phyloP scores from a whole-genome alignment of 2,888 invertebrate species.

The Sphinx pinastri region DNA sequence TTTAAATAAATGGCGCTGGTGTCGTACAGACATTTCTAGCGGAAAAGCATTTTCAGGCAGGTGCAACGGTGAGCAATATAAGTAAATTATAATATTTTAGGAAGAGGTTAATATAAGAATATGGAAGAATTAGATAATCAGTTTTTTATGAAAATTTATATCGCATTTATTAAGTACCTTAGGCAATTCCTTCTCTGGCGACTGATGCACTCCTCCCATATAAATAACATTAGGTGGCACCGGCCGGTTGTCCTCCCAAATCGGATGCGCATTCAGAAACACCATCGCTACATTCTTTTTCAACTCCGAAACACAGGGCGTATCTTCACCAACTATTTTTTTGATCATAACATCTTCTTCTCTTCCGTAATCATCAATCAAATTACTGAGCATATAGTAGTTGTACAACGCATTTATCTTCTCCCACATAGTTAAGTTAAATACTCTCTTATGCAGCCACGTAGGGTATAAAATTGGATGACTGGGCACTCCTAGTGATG shows the following conservation, averaged over 20 bases:
- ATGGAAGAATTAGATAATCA: too few relatives aligned
- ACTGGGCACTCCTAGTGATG: constrained; percentile 42
- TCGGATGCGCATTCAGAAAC: constrained; percentile 57
- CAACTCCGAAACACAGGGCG: constrained; percentile 37
- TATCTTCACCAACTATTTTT: constrained; percentile 31
- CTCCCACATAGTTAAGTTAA: constrained; percentile 35
- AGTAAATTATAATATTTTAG: too few relatives aligned
- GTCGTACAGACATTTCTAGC: too few relatives aligned
- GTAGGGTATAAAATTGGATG: constrained; percentile 41
- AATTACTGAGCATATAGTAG: background rate
- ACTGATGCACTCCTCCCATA: constrained; percentile 68
- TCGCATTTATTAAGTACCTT: constrained; percentile 45
- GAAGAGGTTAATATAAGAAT: too few relatives aligned
- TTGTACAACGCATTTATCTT: constrained; percentile 33
- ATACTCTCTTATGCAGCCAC: constrained; percentile 44
- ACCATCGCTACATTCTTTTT: constrained; percentile 46
- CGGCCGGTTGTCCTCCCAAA: constrained; percentile 45
- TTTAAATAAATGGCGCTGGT: too few relatives aligned
- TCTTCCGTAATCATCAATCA: constrained; percentile 23
- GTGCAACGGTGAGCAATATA: too few relatives aligned
- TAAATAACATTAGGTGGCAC: constrained; percentile 65
- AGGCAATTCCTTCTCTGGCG: constrained; percentile 60
- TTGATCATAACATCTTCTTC: constrained; percentile 35
- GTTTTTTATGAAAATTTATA: too few relatives aligned
- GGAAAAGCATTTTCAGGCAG: too few relatives aligned